Evolutionary conservation across 2,888 invertebrate species (phyloP), one percentile per base, ranked within the genome.

Genomic region (Apodemia duryi): DNA sequence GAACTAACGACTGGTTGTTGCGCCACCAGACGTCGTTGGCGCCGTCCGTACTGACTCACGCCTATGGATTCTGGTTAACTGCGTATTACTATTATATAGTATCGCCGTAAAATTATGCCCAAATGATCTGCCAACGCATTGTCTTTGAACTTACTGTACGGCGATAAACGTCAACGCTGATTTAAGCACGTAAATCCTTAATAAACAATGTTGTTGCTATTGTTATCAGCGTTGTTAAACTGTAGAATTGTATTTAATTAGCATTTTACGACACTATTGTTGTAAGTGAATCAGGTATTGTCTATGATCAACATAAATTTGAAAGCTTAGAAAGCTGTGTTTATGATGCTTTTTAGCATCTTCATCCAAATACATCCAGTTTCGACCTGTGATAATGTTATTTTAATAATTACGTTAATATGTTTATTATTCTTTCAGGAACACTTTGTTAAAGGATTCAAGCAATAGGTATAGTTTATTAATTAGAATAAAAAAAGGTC

Each of bases 71-170:
- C 85, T 81, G 80, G 87, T 79, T 80, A 77, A 75, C 79, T 81
- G 81, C 80, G 75, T 72, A 72, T 71, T 71, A 78, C 77, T 75
- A 21, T 21, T 21, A 21, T 21, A 78, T 79, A 84, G 81, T 84
- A 84, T 80, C 82, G 78, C 77, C 75, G 77, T 77, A 83, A 82
- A 79, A 84, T 84, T 87, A 86, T 87, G 82, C 83, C 84, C 86
- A 88, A 88, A 88, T 82, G 83, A 85, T 86, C 88, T 85, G 85
- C 88, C 86, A 88, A 88, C 88, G 87, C 89, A 87, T 87, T 89
- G 87, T 88, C 86, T 88, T 86, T 86, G 84, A 85, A 85, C 86
- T 87, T 83, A 87, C 83, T 85, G 84, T 84, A 79, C 76, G 73
- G 75, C 79, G 80, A 86, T 88, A 82, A 88, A 86, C 83, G 84